Evolutionary conservation across 2,113 vertebrate genomes (phyloP).

Genomic region (Myrmecophaga tridactyla): DNA sequence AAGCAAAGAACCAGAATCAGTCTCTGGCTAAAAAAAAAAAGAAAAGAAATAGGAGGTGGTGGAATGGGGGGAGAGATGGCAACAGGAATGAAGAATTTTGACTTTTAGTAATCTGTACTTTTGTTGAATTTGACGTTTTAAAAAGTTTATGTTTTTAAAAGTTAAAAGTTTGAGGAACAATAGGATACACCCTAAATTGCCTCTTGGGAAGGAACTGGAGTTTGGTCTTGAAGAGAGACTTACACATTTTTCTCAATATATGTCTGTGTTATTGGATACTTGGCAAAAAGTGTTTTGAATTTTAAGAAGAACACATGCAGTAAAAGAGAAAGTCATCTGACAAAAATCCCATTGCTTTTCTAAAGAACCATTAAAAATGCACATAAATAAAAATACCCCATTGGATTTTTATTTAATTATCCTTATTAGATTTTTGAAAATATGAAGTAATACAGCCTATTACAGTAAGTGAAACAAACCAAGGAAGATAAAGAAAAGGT

Average conservation of each 20-base stretch:
- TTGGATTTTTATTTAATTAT: background rate
- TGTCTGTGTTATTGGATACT: background rate
- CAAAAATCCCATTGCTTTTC: background rate
- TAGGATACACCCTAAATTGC: background rate
- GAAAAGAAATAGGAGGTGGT: background rate
- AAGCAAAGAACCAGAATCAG: background rate
- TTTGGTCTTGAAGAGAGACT: background rate
- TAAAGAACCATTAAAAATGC: background rate
- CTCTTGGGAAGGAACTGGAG: background rate
- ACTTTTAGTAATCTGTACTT: background rate
- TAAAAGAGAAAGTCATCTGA: background rate
- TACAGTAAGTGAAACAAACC: background rate
- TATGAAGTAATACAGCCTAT: slow-evolving; percentile 8
- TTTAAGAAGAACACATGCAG: background rate
- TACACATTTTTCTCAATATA: background rate
- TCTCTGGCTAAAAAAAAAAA: background rate
- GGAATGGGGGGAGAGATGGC: background rate
- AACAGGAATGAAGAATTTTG: background rate
- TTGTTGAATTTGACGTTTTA: background rate
- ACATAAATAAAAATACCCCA: background rate
- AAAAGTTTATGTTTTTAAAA: background rate
- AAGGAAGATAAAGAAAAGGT: slow-evolving; percentile 30
- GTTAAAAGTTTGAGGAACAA: background rate
- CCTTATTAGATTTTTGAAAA: slow-evolving; percentile 41
- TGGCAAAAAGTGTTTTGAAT: background rate